Evolutionary conservation across 2,113 vertebrate species (phyloP).

Genomic region (Hydropotes inermis): DNA sequence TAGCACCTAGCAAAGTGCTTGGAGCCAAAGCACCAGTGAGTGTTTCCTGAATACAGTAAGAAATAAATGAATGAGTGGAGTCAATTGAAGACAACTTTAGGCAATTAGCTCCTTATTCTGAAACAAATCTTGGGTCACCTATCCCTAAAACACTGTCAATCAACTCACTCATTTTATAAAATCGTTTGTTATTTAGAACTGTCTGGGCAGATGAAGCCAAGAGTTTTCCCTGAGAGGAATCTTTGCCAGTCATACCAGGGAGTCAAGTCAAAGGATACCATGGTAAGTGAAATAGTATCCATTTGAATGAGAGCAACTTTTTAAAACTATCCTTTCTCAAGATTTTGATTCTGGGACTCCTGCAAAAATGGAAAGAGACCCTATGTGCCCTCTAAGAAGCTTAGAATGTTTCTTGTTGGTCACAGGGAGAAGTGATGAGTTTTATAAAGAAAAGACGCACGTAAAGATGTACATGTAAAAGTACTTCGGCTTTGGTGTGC

Average conservation of each 20-base stretch:
- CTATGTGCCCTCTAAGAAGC: background rate
- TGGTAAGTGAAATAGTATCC: background rate
- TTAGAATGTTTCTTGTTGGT: background rate
- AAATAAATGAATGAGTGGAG: background rate
- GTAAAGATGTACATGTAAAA: background rate
- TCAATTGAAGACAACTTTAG: background rate
- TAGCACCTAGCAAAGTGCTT: background rate
- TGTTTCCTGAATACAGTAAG: background rate
- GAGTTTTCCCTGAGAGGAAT: background rate
- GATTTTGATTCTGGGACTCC: background rate
- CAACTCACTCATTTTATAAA: background rate
- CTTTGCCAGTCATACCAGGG: background rate
- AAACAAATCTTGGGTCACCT: background rate
- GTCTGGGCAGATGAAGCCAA: background rate
- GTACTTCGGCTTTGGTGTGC: background rate
- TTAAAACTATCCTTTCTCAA: background rate
- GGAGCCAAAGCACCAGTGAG: background rate
- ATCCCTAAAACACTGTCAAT: background rate
- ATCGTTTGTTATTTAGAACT: background rate
- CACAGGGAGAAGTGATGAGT: background rate
- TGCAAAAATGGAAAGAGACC: background rate
- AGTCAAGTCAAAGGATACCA: background rate
- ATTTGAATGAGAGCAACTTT: background rate
- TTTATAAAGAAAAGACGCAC: conserved; percentile 3
- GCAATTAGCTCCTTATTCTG: background rate